Evolutionary conservation across 2,113 vertebrate genomes (phyloP), one percentile per base, ranked within the genome.

Genomic region (Bucco capensis): DNA sequence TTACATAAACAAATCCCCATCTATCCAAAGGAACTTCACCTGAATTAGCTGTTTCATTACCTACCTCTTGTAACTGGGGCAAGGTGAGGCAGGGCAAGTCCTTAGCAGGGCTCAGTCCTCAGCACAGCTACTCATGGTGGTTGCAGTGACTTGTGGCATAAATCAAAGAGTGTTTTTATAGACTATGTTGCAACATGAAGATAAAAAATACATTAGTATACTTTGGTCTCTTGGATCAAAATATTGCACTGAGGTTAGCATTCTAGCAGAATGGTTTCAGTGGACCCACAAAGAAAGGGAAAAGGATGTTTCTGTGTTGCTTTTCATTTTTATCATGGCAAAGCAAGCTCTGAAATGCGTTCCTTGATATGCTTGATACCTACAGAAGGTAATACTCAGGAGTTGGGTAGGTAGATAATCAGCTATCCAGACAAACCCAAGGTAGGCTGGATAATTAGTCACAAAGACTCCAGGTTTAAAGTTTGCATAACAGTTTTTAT

Each of bases 151-250:
- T 92, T 65, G 66, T 92, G 79, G 58, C 70, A 93, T 54, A 85
- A 67, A 88, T 62, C 33, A 79, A 38, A 89, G 64, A 54, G 42
- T 1, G 33, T 62, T 65, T 92, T 75, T n/a, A 31, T 18, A 93
- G 69, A 71, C 19, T 46, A 28, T 31, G 38, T 77, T 92, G 47
- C 60, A 93, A 91, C 40, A 64, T 25, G 10, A 50, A 94, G 85
- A 92, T 89, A 83, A 88, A 62, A 92, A 88, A 85, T 50, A 80
- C 56, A 44, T 91, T 71, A 77, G 24, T 54, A 86, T 25, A 84
- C 77, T 56, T 70, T 67, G 65, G 28, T 38, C 7, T 23, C 49
- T 88, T 30, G 23, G 54, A 90, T 27, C 81, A 79, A 88, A 89
- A 62, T 18, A 69, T 5, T 37, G 16, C 72, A 40, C 5, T 73